A percentile compares a stretch with the other conserved stretches of the same genome.
These are phyloP conservation scores for Brachionus rubens DNA, from an alignment of 1,140 invertebrate species.

Conservation along the genomic window DNA sequence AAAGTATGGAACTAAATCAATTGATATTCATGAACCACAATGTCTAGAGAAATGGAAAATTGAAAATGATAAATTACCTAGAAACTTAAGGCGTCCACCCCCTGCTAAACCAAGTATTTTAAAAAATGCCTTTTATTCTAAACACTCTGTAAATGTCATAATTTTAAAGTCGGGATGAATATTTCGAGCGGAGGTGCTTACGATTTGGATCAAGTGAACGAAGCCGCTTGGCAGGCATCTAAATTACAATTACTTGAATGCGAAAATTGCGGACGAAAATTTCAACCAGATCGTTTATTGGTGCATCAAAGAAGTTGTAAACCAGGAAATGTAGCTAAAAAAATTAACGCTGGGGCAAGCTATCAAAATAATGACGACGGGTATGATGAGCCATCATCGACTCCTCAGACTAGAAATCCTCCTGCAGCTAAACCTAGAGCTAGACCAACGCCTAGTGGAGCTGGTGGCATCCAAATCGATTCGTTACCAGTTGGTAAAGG, in stretches of 20 bases:
- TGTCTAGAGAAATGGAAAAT: slow-evolving; percentile 72
- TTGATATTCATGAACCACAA: slow-evolving; percentile 74
- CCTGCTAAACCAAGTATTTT: slow-evolving; percentile 65
- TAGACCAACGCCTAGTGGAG: background rate
- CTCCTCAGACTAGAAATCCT: background rate
- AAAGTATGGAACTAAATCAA: slow-evolving; percentile 70
- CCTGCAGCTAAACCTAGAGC: slow-evolving; percentile 1
- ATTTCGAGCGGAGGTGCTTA: slow-evolving; percentile 10
- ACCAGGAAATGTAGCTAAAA: slow-evolving; percentile 50
- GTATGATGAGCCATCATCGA: background rate
- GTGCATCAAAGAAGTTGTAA: slow-evolving; percentile 69
- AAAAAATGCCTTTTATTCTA: no score
- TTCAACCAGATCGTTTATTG: slow-evolving; percentile 67
- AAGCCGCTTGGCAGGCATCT: slow-evolving; percentile 56
- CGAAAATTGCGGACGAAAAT: slow-evolving; percentile 68
- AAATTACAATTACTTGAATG: slow-evolving; percentile 66
- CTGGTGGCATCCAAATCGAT: slow-evolving; percentile 1
- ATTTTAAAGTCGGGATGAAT: slow-evolving; percentile 5
- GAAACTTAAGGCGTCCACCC: slow-evolving; percentile 63
- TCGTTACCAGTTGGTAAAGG: slow-evolving; percentile 3
- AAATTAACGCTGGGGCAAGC: background rate
- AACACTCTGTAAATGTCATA: no score
- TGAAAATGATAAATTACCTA: slow-evolving; percentile 68
- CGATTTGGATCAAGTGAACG: slow-evolving; percentile 37
- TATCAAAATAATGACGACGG: background rate